Conservation (phyloP, 2,113 vertebrate species). For the Microtus montanus region DNA sequence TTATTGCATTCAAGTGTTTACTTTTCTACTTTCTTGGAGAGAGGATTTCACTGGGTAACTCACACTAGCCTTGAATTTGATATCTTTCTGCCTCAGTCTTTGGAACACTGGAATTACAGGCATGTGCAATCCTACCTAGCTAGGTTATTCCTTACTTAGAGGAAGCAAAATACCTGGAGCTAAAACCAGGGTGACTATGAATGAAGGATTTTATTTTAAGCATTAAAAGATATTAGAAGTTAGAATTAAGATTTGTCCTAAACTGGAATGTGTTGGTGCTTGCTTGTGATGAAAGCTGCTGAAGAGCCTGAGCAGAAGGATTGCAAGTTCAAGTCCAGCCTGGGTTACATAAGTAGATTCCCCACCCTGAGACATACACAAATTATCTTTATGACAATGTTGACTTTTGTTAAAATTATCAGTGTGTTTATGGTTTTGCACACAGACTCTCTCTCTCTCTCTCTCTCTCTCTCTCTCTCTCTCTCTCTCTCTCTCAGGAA, state of each 20-base stretch:
- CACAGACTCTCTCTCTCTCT: too few relatives aligned
- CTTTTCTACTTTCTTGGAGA: not conserved
- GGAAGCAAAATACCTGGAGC: not conserved
- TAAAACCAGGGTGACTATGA: constrained; percentile 7
- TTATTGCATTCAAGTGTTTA: not conserved
- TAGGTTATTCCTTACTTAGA: not conserved
- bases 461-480: too few relatives aligned
- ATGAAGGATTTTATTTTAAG: constrained; percentile 24
- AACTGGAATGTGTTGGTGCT: not conserved
- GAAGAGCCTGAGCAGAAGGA: not conserved
- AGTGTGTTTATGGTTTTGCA: constrained; percentile 30
- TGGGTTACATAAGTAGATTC: too few relatives aligned
- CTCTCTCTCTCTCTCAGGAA: too few relatives aligned
- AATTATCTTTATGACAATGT: constrained; percentile 18
- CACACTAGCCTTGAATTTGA: not conserved
- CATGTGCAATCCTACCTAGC: not conserved
- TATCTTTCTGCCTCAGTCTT: not conserved
- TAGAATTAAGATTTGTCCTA: constrained; percentile 34
- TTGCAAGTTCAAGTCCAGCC: not conserved
- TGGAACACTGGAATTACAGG: not conserved
- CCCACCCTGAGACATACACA: not conserved
- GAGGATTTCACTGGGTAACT: not conserved
- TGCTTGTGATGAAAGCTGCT: not conserved
- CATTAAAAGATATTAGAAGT: constrained; percentile 22
- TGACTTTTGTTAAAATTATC: constrained; percentile 44